A percentile compares a stretch with the other conserved stretches of the same genome.
Evolutionary conservation across 23 tunicate genomes (phyloP).

Genomic region (Phallusia fumigata): DNA sequence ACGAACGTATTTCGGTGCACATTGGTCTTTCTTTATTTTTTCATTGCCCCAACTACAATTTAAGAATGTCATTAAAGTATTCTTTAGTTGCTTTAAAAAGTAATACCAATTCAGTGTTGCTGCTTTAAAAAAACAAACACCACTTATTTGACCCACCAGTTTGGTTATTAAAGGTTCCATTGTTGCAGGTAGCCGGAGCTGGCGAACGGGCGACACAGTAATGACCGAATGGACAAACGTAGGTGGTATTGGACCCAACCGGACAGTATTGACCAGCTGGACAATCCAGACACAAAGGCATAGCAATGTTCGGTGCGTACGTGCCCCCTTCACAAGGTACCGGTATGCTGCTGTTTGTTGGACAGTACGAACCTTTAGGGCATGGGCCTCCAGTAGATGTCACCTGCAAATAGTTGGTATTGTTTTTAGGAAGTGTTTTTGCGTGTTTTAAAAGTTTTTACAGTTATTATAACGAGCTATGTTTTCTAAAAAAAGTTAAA

Average conservation of each 20-base stretch:
- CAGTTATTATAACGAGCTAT: no score
- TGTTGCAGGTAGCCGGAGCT: constrained; percentile 52
- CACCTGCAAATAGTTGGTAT: constrained; percentile 5
- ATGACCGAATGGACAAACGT: constrained; percentile 68
- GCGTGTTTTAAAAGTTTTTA: no score
- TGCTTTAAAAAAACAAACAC: neutral
- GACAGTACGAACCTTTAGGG: constrained; percentile 79
- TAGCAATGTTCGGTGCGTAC: constrained; percentile 47
- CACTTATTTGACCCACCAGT: constrained; percentile 52
- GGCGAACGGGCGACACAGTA: constrained; percentile 61
- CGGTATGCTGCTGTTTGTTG: constrained; percentile 34
- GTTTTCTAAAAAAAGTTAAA: no score
- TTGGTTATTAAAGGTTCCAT: constrained; percentile 85
- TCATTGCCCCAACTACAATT: no score
- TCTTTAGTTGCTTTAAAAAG: no score
- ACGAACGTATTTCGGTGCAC: no score
- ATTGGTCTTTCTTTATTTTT: no score
- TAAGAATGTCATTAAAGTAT: no score
- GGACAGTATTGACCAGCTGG: constrained; percentile 86
- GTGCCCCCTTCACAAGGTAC: constrained; percentile 62
- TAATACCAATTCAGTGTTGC: neutral
- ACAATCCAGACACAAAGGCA: constrained; percentile 47
- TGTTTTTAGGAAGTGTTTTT: neutral
- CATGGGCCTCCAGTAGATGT: constrained; percentile 83
- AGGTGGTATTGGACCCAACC: constrained; percentile 37